These are phyloP conservation scores for Lophura nycthemera DNA, from an alignment of 2,113 vertebrate genomes.

Conservation along the genomic window DNA sequence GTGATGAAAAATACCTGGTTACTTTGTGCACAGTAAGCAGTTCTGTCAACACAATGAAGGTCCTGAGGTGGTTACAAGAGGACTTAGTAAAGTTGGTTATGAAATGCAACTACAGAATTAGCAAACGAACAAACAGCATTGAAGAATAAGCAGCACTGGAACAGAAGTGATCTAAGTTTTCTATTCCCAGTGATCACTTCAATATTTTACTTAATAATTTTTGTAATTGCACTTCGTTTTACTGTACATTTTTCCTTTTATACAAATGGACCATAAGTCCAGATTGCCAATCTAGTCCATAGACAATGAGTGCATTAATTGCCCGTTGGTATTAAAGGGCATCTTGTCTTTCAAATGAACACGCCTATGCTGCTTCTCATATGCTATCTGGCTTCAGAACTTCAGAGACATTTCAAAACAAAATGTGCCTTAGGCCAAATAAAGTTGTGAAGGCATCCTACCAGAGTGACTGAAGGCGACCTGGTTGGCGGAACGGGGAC, in stretches of 20 bases:
- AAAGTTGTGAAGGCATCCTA: conserved; percentile 46
- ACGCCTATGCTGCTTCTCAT: neutral
- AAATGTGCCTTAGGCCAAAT: neutral
- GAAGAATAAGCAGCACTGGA: neutral
- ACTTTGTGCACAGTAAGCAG: neutral
- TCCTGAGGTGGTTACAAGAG: conserved; percentile 9
- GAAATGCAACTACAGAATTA: conserved; percentile 12
- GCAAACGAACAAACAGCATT: neutral
- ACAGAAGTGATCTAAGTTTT: neutral
- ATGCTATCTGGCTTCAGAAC: neutral
- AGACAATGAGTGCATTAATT: neutral
- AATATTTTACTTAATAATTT: neutral
- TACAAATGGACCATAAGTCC: neutral
- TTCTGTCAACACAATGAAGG: conserved; percentile 18
- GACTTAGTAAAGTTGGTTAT: neutral
- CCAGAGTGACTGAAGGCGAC: conserved; percentile 80
- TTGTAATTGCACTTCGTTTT: neutral
- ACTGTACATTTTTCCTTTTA: neutral
- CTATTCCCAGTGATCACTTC: neutral
- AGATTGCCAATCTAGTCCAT: neutral
- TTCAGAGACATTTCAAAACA: neutral
- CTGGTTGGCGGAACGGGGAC: conserved; percentile 82
- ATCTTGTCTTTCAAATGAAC: neutral
- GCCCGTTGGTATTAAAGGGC: neutral
- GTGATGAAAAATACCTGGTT: conserved; percentile 46